Base-by-base conservation (phyloP, 2,113 vertebrate genomes). In the Pelodiscus sinensis region DNA sequence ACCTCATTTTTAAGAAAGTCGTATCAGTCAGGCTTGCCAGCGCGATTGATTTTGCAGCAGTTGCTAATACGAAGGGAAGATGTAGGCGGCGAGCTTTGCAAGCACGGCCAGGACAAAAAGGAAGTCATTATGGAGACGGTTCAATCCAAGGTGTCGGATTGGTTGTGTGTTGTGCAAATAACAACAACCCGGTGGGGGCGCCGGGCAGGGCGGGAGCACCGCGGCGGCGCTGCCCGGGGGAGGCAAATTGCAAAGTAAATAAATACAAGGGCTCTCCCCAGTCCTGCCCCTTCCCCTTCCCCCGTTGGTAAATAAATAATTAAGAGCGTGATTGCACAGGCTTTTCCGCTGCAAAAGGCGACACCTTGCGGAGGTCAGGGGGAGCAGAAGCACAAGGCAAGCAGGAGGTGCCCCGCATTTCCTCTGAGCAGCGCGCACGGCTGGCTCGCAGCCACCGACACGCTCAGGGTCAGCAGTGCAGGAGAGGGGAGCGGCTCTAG, bases 341-440 rank as follows among this genome's bases (percentile, higher is more conserved):
- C 56, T 35, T 94, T 97, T 93, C 93, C 90, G 82, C 97, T 95
- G 96, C 95, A 88, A 73, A 96, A 97, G 90, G 97, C 97, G 98
- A 97, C 98, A 96, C 97, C 98, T 98, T 85, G 98, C 97, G 98
- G 98, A 91, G 58, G 82, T 81, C 15, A 6, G 73, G 91, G 85
- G 81, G 82, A 82, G 83, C 78, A 54, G 79, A 8, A 16, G 35
- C 38, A 8, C 54, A 60, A 44, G 22, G 52, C 60, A 38, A 83
- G 27, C 12, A 56, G 77, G 51, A 71, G 57, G 7, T 31, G 29
- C n/a, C 57, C 12, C 60, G 60, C 60, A 2, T 29, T 62, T 31
- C 12, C 12, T 27, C 12, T 12, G 9, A 5, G 58, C 58, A 12
- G 58, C 58, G 58, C 25, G 55, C 55, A 55, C 8, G 21, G 56